phyloP scores from a whole-genome alignment of 2,888 invertebrate species.

The Tinea pellionella region DNA sequence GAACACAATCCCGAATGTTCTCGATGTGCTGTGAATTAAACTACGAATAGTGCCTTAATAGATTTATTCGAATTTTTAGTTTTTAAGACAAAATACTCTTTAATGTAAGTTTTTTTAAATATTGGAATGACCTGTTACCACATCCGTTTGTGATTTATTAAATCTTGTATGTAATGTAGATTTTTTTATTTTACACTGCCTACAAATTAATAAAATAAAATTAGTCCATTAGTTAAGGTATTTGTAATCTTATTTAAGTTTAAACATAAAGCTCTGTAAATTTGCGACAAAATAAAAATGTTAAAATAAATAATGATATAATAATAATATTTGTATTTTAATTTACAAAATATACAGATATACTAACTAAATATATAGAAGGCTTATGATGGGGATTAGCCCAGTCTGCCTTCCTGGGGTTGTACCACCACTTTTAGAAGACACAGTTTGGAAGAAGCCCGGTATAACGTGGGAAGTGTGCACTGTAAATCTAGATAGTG shows the following conservation, averaged over 20 bases:
- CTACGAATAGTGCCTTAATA: constrained; percentile 69
- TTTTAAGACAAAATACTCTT: constrained; percentile 55
- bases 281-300: constrained; percentile 47
- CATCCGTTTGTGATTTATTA: constrained; percentile 18
- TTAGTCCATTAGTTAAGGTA: constrained; percentile 41
- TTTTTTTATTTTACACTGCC: constrained; percentile 35
- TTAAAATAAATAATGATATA: constrained; percentile 50
- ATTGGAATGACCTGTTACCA: constrained; percentile 47
- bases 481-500: too few relatives aligned
- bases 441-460: too few relatives aligned
- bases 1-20: too few relatives aligned
- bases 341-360: constrained; percentile 21
- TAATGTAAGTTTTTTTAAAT: constrained; percentile 49
- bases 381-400: too few relatives aligned
- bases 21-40: constrained; percentile 26
- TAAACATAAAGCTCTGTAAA: constrained; percentile 53
- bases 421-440: too few relatives aligned
- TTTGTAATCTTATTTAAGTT: constrained; percentile 32
- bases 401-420: too few relatives aligned
- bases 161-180: background rate
- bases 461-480: too few relatives aligned
- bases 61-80: constrained; percentile 42
- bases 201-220: constrained; percentile 26
- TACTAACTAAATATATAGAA: too few relatives aligned
- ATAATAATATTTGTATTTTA: constrained; percentile 23